Percentiles rank a stretch among this genome's conserved stretches.
Evolutionary conservation across 2,797 vertebrate species (phyloP).

Genomic region (Petrocephalus schoutedeni): DNA sequence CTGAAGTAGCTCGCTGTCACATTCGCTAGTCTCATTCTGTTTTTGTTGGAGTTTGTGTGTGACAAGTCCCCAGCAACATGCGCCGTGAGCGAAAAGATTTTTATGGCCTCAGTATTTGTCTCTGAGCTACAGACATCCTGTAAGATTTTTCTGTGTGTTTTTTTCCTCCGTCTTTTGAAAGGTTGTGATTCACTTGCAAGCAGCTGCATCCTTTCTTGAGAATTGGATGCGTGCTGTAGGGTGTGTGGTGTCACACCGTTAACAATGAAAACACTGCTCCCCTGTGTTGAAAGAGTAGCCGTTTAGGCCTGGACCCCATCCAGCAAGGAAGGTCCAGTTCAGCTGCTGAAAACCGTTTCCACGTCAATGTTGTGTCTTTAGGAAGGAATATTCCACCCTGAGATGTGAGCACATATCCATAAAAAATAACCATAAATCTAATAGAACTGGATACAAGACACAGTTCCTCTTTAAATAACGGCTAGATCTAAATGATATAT

Average conservation of each 20-base stretch:
- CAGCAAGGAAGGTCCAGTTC: slow-evolving; percentile 28
- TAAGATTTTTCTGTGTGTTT: not conserved
- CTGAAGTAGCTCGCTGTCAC: not conserved
- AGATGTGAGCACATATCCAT: not conserved
- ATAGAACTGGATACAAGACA: not conserved
- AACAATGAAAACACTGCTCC: slow-evolving; percentile 39
- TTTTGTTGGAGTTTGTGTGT: not conserved
- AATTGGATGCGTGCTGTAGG: slow-evolving; percentile 26
- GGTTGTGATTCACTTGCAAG: slow-evolving; percentile 31
- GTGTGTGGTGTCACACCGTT: slow-evolving; percentile 27
- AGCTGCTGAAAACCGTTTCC: slow-evolving; percentile 38
- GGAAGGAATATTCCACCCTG: slow-evolving; percentile 14
- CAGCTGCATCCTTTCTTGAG: slow-evolving; percentile 45
- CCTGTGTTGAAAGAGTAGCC: slow-evolving; percentile 35
- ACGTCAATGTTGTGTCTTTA: slow-evolving; percentile 6
- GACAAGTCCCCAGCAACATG: not conserved
- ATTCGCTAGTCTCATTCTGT: not conserved
- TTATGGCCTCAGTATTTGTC: slow-evolving; percentile 17
- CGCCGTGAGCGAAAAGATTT: not conserved
- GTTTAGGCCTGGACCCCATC: slow-evolving; percentile 30
- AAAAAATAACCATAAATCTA: not conserved
- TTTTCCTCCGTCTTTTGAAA: slow-evolving; percentile 9
- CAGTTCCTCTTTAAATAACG: not conserved
- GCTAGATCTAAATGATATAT: not conserved
- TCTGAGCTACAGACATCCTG: slow-evolving; percentile 18